phyloP scores from a whole-genome alignment of 2,888 invertebrate genomes.

The Phrixothrix hirtus region DNA sequence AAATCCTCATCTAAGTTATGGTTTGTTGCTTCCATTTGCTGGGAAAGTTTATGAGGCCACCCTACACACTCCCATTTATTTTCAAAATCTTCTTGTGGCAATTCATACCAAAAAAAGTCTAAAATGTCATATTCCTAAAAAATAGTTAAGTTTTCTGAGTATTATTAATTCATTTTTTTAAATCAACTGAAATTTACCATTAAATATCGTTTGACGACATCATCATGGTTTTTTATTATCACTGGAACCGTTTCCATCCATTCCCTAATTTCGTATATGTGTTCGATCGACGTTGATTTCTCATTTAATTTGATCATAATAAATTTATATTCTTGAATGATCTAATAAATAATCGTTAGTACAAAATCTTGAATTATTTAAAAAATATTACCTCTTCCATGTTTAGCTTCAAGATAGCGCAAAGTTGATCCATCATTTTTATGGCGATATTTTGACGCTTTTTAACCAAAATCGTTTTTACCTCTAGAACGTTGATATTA shows the following conservation, averaged over 20 bases:
- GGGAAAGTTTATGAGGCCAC: constrained; percentile 70
- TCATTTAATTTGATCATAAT: constrained; percentile 70
- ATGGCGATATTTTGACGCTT: constrained; percentile 73
- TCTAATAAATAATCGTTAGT: too few species aligned
- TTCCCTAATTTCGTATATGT: constrained; percentile 76
- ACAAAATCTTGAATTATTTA: too few species aligned
- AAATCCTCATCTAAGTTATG: constrained; percentile 73
- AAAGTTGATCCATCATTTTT: constrained; percentile 72
- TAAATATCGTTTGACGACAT: constrained; percentile 61
- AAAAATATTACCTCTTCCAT: constrained; percentile 66
- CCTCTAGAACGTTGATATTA: constrained; percentile 66
- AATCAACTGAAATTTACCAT: constrained; percentile 55
- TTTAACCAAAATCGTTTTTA: constrained; percentile 68
- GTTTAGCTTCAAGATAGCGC: constrained; percentile 65
- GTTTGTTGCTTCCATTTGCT: constrained; percentile 63
- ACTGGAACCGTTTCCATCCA: constrained; percentile 80
- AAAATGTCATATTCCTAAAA: constrained; percentile 76
- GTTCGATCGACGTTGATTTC: constrained; percentile 77
- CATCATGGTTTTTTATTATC: constrained; percentile 65
- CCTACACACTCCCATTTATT: constrained; percentile 77
- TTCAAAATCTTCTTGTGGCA: constrained; percentile 78
- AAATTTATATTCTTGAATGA: constrained; percentile 60
- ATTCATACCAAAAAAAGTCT: constrained; percentile 74
- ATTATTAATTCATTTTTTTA: too few species aligned
- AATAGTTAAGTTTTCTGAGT: too few species aligned